Evolutionary conservation across 2,113 vertebrate species (phyloP).

Genomic region (Scalopus aquaticus): DNA sequence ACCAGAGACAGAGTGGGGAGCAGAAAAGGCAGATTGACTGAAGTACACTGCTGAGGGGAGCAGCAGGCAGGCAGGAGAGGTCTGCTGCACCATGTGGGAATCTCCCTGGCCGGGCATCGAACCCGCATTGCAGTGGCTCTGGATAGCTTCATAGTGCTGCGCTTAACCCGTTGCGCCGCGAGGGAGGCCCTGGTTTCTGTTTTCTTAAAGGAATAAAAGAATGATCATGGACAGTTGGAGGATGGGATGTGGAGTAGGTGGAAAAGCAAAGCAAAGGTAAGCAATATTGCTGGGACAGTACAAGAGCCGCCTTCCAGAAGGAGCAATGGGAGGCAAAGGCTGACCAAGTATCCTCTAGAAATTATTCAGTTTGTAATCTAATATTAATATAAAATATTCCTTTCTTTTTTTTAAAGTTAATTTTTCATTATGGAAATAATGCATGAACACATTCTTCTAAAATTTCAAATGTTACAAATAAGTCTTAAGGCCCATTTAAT

Average conservation of each 20-base stretch:
- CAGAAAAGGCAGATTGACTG: no score
- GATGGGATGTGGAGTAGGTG: background rate
- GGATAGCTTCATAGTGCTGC: no score
- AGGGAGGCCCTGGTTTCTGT: conserved; percentile 37
- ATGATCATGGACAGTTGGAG: background rate
- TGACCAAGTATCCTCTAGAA: background rate
- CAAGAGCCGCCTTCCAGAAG: background rate
- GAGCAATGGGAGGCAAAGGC: background rate
- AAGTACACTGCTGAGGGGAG: no score
- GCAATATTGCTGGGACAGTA: background rate
- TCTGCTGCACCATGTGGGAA: no score
- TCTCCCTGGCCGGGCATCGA: no score
- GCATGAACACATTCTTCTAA: conserved; percentile 9
- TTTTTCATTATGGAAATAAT: background rate
- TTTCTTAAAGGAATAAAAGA: background rate
- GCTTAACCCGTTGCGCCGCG: no score
- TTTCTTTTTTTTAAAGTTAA: conserved; percentile 9
- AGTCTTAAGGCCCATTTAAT: background rate
- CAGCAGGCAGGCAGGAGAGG: no score
- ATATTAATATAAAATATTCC: background rate
- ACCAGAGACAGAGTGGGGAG: no score
- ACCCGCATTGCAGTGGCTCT: no score
- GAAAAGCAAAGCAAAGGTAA: background rate
- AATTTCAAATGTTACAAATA: conserved; percentile 13
- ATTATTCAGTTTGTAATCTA: background rate